Conservation (phyloP, 2,797 vertebrate genomes). For the Sebastes alutus region DNA sequence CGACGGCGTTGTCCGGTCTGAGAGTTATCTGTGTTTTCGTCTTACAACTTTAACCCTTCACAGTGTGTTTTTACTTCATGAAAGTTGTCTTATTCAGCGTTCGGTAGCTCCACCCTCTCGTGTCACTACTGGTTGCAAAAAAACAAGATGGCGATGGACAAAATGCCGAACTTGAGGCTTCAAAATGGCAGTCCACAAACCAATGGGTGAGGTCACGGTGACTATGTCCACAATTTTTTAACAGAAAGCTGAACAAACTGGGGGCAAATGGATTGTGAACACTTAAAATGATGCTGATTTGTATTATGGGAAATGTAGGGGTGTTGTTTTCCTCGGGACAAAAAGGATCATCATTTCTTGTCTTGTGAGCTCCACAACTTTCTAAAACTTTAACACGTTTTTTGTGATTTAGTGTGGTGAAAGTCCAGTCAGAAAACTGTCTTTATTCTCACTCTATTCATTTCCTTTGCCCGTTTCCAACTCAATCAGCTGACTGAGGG, state of each 20-base stretch:
- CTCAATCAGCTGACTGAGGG: neutral
- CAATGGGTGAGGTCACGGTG: no score
- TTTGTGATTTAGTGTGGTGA: neutral
- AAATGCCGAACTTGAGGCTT: no score
- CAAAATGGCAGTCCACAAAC: no score
- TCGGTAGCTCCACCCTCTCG: no score
- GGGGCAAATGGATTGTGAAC: neutral
- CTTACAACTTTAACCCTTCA: no score
- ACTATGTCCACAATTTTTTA: no score
- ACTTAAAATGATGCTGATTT: neutral
- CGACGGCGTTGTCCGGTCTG: no score
- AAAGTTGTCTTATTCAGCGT: no score
- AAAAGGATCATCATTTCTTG: neutral
- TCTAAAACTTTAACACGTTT: neutral
- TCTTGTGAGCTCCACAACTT: neutral
- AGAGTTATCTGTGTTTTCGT: no score
- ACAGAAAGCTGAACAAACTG: neutral
- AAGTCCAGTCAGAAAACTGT: neutral
- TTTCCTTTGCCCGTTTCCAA: neutral
- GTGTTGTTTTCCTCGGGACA: neutral
- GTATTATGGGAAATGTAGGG: neutral
- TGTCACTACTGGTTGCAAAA: no score
- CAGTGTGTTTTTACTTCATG: no score
- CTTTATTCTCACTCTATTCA: neutral
- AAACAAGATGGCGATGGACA: fast-evolving